Base-by-base conservation (phyloP, 2,888 invertebrate species). In the Lymantria dispar region DNA sequence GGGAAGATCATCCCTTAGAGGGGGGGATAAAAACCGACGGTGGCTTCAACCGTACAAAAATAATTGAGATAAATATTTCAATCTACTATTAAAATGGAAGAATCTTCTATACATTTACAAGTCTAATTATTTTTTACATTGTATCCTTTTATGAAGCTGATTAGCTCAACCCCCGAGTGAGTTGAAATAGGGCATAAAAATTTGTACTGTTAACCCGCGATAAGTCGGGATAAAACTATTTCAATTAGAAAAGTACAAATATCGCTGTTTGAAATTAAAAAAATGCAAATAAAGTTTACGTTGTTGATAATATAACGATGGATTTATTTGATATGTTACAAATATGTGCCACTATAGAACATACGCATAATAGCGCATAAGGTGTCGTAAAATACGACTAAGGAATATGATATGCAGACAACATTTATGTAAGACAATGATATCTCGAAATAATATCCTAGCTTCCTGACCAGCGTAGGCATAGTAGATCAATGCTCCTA, bases 221-320 rank as follows among this genome's bases (percentile, higher is more conserved):
- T 10, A 33, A 33, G 33, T 1, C 33, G 10, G 33, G 33, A 33
- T 33, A 33, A 33, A 5, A 22, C 22, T 22, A 22, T 33, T 33
- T 33, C 10, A 33, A 33, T 5, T 33, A 33, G 1, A 33, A 33
- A 33, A 33, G 3, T 33, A 33, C 12, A 29, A 8, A 12, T 14
- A 45, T 55, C 29, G 41, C 58, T 49, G n/a, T 61, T 61, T 45
- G 36, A 54, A 58, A 51, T 47, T 52, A 45, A 40, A 38, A 42
- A 5, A 45, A 15, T 14, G 0, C 7, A 3, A 30, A 43, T 50
- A 40, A 38, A 51, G 29, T 42, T 43, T 12, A 12, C 10, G 5
- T 30, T 38, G 39, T 54, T 38, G 47, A 38, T 14, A 40, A 48
- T 41, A 47, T 31, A 39, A 46, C 59, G 62, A 61, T 64, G 51